Evolutionary conservation across 2,113 vertebrate species (phyloP).

Genomic region (Ivindomyrus marchei): DNA sequence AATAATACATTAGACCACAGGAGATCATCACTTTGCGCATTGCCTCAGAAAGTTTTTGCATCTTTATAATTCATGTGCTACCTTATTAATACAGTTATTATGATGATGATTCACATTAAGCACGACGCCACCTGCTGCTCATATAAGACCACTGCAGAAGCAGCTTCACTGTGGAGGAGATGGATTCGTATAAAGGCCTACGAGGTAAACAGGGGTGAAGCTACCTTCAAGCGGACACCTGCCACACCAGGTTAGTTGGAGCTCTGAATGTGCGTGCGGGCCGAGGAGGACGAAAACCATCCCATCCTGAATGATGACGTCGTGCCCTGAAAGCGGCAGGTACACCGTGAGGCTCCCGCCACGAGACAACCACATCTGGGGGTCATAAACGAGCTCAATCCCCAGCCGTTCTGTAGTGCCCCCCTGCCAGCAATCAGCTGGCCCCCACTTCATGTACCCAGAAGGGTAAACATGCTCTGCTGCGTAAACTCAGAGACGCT

Average conservation of each 20-base stretch:
- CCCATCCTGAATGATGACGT: not conserved
- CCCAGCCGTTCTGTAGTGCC: not conserved
- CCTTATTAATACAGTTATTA: not conserved
- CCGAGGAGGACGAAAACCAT: not conserved
- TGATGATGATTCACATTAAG: not conserved
- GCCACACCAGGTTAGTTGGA: not conserved
- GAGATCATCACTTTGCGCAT: not conserved
- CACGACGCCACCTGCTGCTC: not conserved
- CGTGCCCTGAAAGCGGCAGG: not conserved
- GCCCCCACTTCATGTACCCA: not conserved
- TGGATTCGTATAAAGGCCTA: not conserved
- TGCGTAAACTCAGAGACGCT: not conserved
- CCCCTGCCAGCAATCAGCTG: not conserved
- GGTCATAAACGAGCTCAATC: not conserved
- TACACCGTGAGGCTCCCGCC: not conserved
- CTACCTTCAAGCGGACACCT: not conserved
- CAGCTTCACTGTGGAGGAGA: not conserved
- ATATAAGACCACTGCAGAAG: not conserved
- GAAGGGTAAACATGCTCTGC: not conserved
- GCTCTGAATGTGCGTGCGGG: not conserved
- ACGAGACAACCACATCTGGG: not conserved
- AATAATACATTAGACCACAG: not conserved
- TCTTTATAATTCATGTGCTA: not conserved
- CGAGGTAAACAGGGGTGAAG: not conserved
- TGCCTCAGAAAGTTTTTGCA: not conserved